Evolutionary conservation across 2,888 invertebrate species (phyloP).

Genomic region (Odontocolon sp.): DNA sequence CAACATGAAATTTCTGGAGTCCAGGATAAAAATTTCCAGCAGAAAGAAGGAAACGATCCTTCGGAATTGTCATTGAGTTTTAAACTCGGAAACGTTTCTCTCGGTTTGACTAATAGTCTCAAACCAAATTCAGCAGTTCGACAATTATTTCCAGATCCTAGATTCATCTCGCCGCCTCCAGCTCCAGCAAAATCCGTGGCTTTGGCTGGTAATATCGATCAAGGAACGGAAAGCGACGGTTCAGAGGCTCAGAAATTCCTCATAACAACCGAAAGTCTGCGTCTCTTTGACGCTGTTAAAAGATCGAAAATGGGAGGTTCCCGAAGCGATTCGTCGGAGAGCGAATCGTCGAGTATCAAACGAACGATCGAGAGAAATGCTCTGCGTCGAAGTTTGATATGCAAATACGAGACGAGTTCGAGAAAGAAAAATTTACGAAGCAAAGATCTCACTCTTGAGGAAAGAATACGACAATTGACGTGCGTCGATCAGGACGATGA

Average conservation of each 20-base stretch:
- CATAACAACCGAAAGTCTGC: conserved; percentile 89
- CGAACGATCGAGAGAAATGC: conserved; percentile 92
- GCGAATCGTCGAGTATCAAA: conserved; percentile 82
- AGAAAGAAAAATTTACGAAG: conserved; percentile 82
- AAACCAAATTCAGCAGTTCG: conserved; percentile 91
- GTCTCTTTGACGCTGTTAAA: conserved; percentile 86
- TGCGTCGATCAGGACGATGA: conserved; percentile 90
- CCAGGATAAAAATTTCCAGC: conserved; percentile 57
- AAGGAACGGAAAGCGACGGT: conserved; percentile 79
- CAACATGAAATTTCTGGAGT: conserved; percentile 27
- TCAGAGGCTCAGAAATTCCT: conserved; percentile 82
- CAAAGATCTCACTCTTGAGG: conserved; percentile 91
- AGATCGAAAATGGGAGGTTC: conserved; percentile 81
- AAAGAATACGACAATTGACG: conserved; percentile 92
- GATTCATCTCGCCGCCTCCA: conserved; percentile 85
- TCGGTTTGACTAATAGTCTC: conserved; percentile 82
- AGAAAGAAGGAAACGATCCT: conserved; percentile 74
- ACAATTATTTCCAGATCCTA: conserved; percentile 89
- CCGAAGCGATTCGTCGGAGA: conserved; percentile 76
- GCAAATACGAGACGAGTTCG: conserved; percentile 83
- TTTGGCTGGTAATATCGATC: conserved; percentile 59
- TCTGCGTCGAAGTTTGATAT: conserved; percentile 88
- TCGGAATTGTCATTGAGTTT: conserved; percentile 83
- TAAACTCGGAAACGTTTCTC: conserved; percentile 83
- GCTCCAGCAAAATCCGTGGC: conserved; percentile 73